Evolutionary conservation across 2,888 invertebrate species (phyloP), one percentile per base, ranked within the genome.

Genomic region (Nebria brevicollis): DNA sequence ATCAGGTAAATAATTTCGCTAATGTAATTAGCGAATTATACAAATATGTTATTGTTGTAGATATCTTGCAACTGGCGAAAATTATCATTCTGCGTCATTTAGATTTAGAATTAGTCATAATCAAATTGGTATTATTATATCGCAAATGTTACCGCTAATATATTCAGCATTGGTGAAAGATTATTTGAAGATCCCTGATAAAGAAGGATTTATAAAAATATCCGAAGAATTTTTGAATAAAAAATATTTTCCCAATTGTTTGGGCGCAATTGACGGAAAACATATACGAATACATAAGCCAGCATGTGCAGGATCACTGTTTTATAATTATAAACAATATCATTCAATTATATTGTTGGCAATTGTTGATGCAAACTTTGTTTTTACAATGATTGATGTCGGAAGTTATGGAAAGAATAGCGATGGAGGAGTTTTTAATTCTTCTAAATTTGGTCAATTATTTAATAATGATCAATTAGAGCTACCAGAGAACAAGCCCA

Each of bases 71-170:
- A 65, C 34, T 65, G 75, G 75, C 7, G 43, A 74, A 74, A 74
- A 74, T 64, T 74, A 41, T 74, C 42, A 42, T 74, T 74, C 74
- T 13, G 41, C 43, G 25, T 75, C 75, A 65, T 75, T 75, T 66
- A 75, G 75, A 75, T 75, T 75, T 26, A 75, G 65, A 74, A 74
- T 74, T 34, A 74, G 74, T 74, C 43, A 74, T 41, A 74, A 74
- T 42, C 74, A 74, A n/a, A 75, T 65, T 64, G 75, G 75, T 11
- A 13, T 75, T 7, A 75, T 65, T 75, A 20, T 75, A 65, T 75
- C 13, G 1, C 75, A 65, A 25, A 15, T 64, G 20, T 20, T 20
- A 20, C 20, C 20, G 20, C 20, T 20, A 20, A 20, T 20, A 20
- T 20, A 20, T 20, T 20, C 20, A 20, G 20, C 20, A 20, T 20